Base-by-base conservation (phyloP, 1,140 invertebrate species). In the Piezodorus guildinii region DNA sequence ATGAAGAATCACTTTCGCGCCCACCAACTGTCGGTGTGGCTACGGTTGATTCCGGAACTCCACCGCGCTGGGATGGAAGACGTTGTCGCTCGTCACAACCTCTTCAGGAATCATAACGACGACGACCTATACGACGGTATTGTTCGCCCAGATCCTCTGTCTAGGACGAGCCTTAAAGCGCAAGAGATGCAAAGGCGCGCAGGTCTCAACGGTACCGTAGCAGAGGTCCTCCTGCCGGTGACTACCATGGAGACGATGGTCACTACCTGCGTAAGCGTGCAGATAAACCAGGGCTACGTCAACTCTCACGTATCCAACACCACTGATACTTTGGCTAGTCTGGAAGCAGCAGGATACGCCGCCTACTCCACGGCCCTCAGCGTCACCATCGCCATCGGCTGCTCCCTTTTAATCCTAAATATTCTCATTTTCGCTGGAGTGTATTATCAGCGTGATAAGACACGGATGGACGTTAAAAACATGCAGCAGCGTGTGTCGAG, bases 1-100 rank as follows among this genome's bases (percentile, higher is more conserved):
- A 84, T 92, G 77, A 91, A 93, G 72, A 93, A 95, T 75, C 94
- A 96, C 74, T 96, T 93, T 76, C 81, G 93, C 23, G 91, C 91
- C 15, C 90, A 94, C 76, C 91, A 95, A 72, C 78, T 96, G 21
- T 94, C 92, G 5, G 91, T 97, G 54, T 97, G 94, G 94, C 76
- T 93, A 15, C 83, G 91, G 45, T 80, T 96, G 10, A 90, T 98
- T 52, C 94, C 94, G 0, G 91, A 94, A 74, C 80, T 97, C 16
- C 92, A 97, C 75, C 77, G 86, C 49, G 87, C 88, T 0, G 90
- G 90, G 16, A 90, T 91, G 85, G 87, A 91, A 69, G 88, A 90
- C 74, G 88, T 89, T 19, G 85, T 87, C 63, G 83, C 87, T 15
- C 79, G 84, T 64, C 89, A 91, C 76, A 91, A 91, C 76, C 79